Conservation (phyloP, 2,797 vertebrate species). For the Hypotaenidia okinawae region DNA sequence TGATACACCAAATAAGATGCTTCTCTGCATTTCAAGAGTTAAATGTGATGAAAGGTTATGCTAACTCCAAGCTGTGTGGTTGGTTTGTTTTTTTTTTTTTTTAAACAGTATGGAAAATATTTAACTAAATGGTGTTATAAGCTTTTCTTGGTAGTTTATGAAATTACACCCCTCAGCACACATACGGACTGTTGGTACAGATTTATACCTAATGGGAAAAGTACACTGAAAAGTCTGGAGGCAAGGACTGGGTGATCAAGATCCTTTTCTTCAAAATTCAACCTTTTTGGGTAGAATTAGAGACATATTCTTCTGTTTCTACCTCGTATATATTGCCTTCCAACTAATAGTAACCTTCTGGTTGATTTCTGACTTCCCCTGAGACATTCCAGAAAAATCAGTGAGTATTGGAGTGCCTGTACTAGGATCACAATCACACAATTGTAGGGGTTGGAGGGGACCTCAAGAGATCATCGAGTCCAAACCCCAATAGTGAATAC, state of each 20-base stretch:
- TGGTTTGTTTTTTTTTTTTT: background rate
- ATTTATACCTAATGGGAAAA: background rate
- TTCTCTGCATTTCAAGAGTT: background rate
- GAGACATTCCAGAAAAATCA: background rate
- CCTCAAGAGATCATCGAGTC: too few relatives aligned
- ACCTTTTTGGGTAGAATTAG: background rate
- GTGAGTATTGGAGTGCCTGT: background rate
- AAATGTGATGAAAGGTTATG: background rate
- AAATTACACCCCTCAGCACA: background rate
- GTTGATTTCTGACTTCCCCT: background rate
- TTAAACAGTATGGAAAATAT: background rate
- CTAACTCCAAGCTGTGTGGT: background rate
- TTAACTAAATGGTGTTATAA: background rate
- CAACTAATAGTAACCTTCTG: background rate
- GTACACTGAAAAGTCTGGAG: background rate
- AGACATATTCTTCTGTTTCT: background rate
- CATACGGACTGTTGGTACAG: background rate
- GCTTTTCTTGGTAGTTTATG: background rate
- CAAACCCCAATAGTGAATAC: background rate
- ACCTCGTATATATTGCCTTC: background rate
- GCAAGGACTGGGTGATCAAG: background rate
- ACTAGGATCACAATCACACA: too few relatives aligned
- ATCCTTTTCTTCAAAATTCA: background rate
- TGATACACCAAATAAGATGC: background rate
- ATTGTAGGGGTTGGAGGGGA: too few relatives aligned